Percentiles rank a stretch among this genome's conserved stretches.
Evolutionary conservation across 1,140 invertebrate species (phyloP).

Genomic region (Sarcophaga peregrina): DNA sequence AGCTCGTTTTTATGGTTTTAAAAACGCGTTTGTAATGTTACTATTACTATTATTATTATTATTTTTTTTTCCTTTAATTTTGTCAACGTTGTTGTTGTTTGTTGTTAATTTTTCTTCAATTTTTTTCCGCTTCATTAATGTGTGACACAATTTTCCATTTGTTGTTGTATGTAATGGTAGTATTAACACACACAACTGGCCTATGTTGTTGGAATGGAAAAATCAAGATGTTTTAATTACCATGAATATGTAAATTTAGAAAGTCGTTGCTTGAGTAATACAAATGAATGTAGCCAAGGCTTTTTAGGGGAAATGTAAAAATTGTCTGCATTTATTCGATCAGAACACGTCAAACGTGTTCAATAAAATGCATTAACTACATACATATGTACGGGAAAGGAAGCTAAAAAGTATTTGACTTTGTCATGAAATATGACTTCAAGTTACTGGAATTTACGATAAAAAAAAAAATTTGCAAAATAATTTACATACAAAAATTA

Average conservation of each 20-base stretch:
- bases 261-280: not conserved
- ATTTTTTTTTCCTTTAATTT: not conserved
- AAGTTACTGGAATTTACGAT: too few species aligned
- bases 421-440: too few species aligned
- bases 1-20: not conserved
- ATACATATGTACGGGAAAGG: too few species aligned
- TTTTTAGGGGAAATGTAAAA: too few species aligned
- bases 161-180: not conserved
- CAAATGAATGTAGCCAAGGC: too few species aligned
- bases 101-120: not conserved
- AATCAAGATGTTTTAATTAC: slow-evolving; percentile 22
- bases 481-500: too few species aligned
- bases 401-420: too few species aligned
- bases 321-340: too few species aligned
- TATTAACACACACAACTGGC: too few species aligned
- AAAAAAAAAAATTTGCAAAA: too few species aligned
- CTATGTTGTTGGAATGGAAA: not conserved
- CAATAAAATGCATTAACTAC: too few species aligned
- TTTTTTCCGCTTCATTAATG: not conserved
- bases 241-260: slow-evolving; percentile 36
- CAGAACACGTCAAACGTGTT: too few species aligned
- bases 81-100: not conserved
- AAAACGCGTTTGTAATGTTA: not conserved
- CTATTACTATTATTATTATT: not conserved
- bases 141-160: slow-evolving; percentile 27